A percentile compares a stretch with the other conserved stretches of the same genome.
Conservation (phyloP, 1,140 invertebrate species). For the Mamestra configurata region DNA sequence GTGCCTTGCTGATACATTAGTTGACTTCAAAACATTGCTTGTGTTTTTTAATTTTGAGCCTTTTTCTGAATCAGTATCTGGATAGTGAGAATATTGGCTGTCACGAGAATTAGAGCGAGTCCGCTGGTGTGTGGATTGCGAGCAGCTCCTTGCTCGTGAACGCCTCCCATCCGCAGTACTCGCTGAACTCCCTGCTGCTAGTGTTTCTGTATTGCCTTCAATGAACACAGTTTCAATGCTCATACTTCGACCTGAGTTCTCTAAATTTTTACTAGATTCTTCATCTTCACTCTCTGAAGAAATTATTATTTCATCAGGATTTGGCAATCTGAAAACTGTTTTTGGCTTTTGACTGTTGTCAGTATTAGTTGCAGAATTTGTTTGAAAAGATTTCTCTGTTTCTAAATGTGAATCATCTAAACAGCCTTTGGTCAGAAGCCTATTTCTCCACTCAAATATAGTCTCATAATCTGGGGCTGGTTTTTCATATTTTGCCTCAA, state of each 20-base stretch:
- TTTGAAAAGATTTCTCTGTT: constrained; percentile 44
- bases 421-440: constrained; percentile 82
- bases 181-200: constrained; percentile 61
- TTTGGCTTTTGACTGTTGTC: constrained; percentile 55
- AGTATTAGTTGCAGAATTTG: constrained; percentile 40
- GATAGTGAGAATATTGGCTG: constrained; percentile 78
- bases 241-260: constrained; percentile 64
- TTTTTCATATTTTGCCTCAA: constrained; percentile 84
- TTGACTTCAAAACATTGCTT: constrained; percentile 57
- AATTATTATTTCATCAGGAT: constrained; percentile 83
- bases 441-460: constrained; percentile 84
- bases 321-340: constrained; percentile 66
- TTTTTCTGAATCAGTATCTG: constrained; percentile 75
- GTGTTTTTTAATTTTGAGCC: constrained; percentile 55
- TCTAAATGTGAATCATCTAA: constrained; percentile 81
- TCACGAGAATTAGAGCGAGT: constrained; percentile 76
- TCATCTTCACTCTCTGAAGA: constrained; percentile 78
- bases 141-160: constrained; percentile 68
- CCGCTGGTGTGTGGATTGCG: constrained; percentile 69
- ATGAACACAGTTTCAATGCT: constrained; percentile 77
- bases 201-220: constrained; percentile 61
- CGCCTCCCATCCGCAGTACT: constrained; percentile 68
- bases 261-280: constrained; percentile 51
- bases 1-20: constrained; percentile 58
- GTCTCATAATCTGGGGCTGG: constrained; percentile 86